Base-by-base conservation (phyloP, 2,888 invertebrate genomes). In the Steinernema carpocapsae region DNA sequence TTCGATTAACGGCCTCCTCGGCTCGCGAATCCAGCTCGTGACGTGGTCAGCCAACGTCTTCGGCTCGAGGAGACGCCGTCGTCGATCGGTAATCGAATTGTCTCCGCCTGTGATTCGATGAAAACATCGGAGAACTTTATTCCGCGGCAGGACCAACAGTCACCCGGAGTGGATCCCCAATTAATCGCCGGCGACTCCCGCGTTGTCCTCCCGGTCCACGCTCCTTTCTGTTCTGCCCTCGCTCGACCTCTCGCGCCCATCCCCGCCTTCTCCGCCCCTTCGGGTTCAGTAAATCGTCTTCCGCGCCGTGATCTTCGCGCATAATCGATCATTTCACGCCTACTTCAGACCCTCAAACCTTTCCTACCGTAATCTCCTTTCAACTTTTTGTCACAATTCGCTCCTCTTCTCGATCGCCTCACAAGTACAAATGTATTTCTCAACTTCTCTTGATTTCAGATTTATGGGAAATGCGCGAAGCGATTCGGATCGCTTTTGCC, bases 381-480 rank as follows among this genome's bases (percentile, higher is more conserved):
- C 6, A 19, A 10, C 56, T 22, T 56, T 24, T 22, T 56, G 24
- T 10, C 6, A 3, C 26, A 6, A 3, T 3, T 26, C 3, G 26
- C 56, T 24, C 24, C 56, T 22, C 56, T 56, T 10, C 24, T 56
- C 43, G 43, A 14, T n/a, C n/a, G n/a, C 12, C 51, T 51, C 51
- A 19, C 12, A n/a, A n/a, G n/a, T n/a, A n/a, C n/a, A n/a, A n/a
- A 19, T 10, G 6, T 6, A 51, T 24, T 26, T 43, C 43, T 7
- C 43, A 14, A 43, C 43, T 43, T 43, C 7, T 7, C 10, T 43
- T 43, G 10, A 14, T 26, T 56, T 22, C 56, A 56, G 56, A 56
- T 56, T 56, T 56, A 56, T 56, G 56, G 56, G 56, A 56, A 56
- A 56, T 56, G 56, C 56, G 56, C 56, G 56, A 56, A 19, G 56